Percentiles rank a stretch among this genome's conserved stretches.
Conservation (phyloP, 2,888 invertebrate genomes). For the Poecilus cupreus region DNA sequence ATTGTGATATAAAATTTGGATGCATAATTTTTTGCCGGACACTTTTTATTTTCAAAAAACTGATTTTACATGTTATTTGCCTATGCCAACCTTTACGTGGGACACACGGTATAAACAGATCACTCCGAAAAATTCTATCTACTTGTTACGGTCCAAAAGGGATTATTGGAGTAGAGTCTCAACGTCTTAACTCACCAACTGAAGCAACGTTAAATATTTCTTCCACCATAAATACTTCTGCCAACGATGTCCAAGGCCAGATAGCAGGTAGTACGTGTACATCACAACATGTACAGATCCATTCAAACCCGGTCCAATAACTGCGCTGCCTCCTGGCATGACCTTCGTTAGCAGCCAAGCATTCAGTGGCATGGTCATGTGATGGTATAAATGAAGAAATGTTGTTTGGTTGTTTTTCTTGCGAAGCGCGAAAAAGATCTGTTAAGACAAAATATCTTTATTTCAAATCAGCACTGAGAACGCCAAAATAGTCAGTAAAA, state of each 20-base stretch:
- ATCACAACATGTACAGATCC: constrained; percentile 96
- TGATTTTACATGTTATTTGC: too few relatives aligned
- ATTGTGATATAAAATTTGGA: too few relatives aligned
- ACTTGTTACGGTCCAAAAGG: too few relatives aligned
- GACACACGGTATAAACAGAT: too few relatives aligned
- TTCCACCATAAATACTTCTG: constrained; percentile 97
- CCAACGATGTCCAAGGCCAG: constrained; percentile 90
- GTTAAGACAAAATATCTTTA: too few relatives aligned
- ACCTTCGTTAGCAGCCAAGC: constrained; percentile 83
- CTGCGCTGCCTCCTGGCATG: constrained; percentile 88
- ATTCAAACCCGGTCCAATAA: constrained; percentile 94
- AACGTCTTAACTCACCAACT: constrained; percentile 91
- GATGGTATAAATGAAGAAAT: constrained; percentile 96
- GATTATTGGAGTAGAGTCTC: too few relatives aligned
- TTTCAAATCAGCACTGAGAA: too few relatives aligned
- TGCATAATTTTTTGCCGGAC: too few relatives aligned
- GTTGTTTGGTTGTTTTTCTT: constrained; percentile 97
- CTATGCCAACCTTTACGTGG: too few relatives aligned
- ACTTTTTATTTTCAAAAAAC: too few relatives aligned
- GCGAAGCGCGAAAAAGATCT: constrained; percentile 92
- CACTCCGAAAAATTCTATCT: too few relatives aligned
- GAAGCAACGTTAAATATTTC: constrained; percentile 91
- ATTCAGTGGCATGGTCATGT: constrained; percentile 96
- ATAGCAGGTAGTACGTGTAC: constrained; percentile 94
- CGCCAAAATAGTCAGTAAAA: too few relatives aligned